Conservation (phyloP, 2,888 invertebrate species). For the Liopterus haemorrhoidalis region DNA sequence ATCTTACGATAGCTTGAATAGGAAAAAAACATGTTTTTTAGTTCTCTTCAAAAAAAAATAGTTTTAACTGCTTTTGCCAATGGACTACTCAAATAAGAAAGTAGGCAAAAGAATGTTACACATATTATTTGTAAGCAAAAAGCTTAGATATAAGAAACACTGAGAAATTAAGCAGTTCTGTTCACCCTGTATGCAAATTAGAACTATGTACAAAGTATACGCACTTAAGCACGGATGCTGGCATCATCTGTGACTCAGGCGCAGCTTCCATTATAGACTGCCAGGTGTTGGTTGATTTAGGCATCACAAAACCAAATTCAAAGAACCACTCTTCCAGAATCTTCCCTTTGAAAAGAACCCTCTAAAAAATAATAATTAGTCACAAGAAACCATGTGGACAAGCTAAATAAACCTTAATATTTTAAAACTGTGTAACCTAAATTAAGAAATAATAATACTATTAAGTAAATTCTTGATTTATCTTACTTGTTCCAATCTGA, state of each 20-base stretch:
- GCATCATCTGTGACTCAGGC: conserved; percentile 99
- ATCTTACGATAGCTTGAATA: no score
- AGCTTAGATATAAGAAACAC: conserved; percentile 3
- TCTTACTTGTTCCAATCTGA: conserved; percentile 81
- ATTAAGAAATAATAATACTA: conserved; percentile 46
- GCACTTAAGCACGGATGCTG: conserved; percentile 94
- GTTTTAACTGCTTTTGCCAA: no score
- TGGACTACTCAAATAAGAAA: no score
- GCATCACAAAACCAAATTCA: conserved; percentile 98
- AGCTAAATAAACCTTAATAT: neutral
- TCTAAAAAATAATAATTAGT: conserved; percentile 49
- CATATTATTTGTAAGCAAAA: no score
- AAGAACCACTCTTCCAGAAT: conserved; percentile 99
- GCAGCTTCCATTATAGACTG: conserved; percentile 98
- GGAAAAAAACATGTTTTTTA: no score
- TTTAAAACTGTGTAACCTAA: conserved; percentile 43
- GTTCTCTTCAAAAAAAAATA: no score
- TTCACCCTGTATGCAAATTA: no score
- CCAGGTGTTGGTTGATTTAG: conserved; percentile 99
- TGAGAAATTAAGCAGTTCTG: no score
- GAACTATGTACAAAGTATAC: conserved; percentile 29
- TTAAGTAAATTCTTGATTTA: conserved; percentile 31
- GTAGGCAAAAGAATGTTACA: no score
- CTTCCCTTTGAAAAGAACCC: conserved; percentile 75
- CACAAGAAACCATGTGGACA: neutral